These are phyloP conservation scores for Ophion ventricosus DNA, from an alignment of 2,888 invertebrate genomes.

Conservation along the genomic window DNA sequence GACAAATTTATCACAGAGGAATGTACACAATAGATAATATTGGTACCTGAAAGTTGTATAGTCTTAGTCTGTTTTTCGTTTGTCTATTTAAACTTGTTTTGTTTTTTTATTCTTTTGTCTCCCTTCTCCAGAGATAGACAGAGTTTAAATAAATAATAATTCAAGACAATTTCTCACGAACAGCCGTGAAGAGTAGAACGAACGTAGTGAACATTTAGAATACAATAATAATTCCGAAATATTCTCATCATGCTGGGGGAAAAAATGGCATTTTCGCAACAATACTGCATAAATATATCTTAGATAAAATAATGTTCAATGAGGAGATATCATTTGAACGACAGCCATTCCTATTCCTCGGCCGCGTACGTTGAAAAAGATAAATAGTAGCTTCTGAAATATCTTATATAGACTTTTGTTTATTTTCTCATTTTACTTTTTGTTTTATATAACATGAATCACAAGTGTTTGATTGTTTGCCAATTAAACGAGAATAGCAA, in stretches of 20 bases:
- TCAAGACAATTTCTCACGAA: background rate
- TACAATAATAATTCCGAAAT: background rate
- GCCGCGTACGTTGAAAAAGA: constrained; percentile 30
- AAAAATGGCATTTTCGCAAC: background rate
- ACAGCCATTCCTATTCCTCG: background rate
- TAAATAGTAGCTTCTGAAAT: constrained; percentile 33
- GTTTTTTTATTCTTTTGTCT: constrained; percentile 35
- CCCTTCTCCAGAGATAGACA: background rate
- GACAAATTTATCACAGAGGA: constrained; percentile 81
- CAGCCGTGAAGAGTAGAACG: background rate
- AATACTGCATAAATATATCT: background rate
- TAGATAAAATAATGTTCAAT: background rate
- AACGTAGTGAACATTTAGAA: background rate
- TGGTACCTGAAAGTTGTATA: constrained; percentile 75
- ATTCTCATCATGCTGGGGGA: background rate
- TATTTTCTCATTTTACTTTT: constrained; percentile 24
- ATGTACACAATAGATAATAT: constrained; percentile 76
- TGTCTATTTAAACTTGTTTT: constrained; percentile 43
- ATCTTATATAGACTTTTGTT: constrained; percentile 44
- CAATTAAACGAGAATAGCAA: constrained; percentile 59
- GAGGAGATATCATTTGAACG: constrained; percentile 10
- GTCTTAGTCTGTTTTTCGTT: constrained; percentile 65
- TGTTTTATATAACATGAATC: constrained; percentile 46
- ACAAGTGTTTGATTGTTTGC: constrained; percentile 65
- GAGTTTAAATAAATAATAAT: constrained; percentile 13